Percentiles rank a stretch among this genome's conserved stretches.
These are phyloP conservation scores for Chiridota heheva DNA, from an alignment of 35 echinoderm and acorn worm genomes.

Conservation along the genomic window DNA sequence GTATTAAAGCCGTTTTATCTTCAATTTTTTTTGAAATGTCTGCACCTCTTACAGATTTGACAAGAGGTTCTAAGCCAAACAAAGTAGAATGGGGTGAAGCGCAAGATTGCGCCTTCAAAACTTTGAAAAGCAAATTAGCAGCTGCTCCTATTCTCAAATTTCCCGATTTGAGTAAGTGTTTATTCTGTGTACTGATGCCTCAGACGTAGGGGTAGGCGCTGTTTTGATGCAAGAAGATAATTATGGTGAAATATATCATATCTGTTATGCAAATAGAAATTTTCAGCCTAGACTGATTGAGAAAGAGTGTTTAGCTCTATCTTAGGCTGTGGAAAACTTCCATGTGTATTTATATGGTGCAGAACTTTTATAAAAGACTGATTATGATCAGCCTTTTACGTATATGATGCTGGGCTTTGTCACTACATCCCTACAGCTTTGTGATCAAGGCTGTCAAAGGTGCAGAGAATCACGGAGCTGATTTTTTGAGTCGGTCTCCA, in stretches of 20 bases:
- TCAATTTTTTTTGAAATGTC: slow-evolving; percentile 12
- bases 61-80: slow-evolving; percentile 1
- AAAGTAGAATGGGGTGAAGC: slow-evolving; percentile 21
- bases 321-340: slow-evolving; percentile 42
- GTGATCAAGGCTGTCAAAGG: slow-evolving; percentile 32
- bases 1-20: slow-evolving; percentile 43
- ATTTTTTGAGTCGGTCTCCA: slow-evolving; percentile 33
- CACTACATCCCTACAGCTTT: slow-evolving; percentile 26
- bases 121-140: slow-evolving; percentile 5
- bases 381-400: background rate
- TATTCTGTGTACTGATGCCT: slow-evolving; percentile 4
- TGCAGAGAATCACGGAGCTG: slow-evolving; percentile 47
- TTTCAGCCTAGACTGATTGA: slow-evolving; percentile 13
- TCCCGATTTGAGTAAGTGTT: background rate
- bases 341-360: slow-evolving; percentile 38
- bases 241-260: background rate
- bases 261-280: slow-evolving; percentile 23
- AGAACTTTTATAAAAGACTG: slow-evolving; percentile 17
- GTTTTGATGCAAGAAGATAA: slow-evolving; percentile 11
- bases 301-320: slow-evolving; percentile 28
- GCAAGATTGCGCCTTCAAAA: slow-evolving; percentile 12
- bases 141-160: background rate
- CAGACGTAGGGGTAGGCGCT: slow-evolving; percentile 9
- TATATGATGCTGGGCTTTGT: slow-evolving; percentile 54
- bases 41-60: slow-evolving; percentile 32